Conservation (phyloP, 2,797 vertebrate genomes). For the Merluccius polli region DNA sequence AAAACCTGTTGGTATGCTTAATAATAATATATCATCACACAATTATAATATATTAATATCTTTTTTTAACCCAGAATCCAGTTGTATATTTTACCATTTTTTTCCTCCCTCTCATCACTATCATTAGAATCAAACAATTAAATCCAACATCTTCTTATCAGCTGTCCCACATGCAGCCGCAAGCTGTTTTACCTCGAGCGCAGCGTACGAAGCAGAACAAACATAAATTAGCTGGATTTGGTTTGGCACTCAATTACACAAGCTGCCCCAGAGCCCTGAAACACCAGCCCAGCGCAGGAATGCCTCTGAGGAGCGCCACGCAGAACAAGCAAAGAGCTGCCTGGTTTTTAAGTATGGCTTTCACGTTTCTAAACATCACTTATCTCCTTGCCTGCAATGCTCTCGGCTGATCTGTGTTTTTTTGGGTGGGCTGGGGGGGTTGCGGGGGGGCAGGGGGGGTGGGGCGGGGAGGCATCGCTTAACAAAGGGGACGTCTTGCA, state of each 20-base stretch:
- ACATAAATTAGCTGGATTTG: constrained; percentile 30
- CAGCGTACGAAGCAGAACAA: constrained; percentile 13
- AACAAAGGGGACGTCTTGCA: constrained; percentile 30
- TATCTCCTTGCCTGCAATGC: constrained; percentile 14
- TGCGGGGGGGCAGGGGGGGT: too few relatives aligned
- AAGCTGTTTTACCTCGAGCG: constrained; percentile 14
- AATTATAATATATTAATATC: not conserved
- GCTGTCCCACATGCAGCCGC: not conserved
- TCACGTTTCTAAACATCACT: constrained; percentile 18
- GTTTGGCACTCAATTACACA: constrained; percentile 50
- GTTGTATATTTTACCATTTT: not conserved
- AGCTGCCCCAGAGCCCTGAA: constrained; percentile 40
- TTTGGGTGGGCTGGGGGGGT: not conserved
- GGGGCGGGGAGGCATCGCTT: not conserved
- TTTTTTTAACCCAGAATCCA: not conserved
- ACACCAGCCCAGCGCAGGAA: constrained; percentile 20
- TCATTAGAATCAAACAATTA: constrained; percentile 1
- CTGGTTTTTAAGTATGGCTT: constrained; percentile 15
- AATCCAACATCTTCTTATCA: constrained; percentile 14
- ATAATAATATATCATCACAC: not conserved
- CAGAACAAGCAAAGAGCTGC: constrained; percentile 24
- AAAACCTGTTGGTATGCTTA: not conserved
- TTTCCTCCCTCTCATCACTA: not conserved
- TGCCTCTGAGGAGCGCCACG: constrained; percentile 12
- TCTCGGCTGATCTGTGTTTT: constrained; percentile 9